phyloP scores from a whole-genome alignment of 1,140 invertebrate genomes.

The Chironomus tepperi region DNA sequence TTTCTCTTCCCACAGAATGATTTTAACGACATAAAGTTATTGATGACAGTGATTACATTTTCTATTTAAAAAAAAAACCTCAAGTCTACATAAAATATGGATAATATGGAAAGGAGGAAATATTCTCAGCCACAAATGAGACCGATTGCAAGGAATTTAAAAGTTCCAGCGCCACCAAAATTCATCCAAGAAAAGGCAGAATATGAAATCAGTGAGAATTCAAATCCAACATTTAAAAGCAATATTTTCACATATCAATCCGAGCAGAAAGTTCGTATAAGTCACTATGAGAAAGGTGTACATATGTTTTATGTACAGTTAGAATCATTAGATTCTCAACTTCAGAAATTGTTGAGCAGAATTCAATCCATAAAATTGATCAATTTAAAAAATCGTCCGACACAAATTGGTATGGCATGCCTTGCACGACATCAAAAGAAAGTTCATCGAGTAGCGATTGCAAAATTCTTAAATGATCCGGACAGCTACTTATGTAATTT shows the following conservation, averaged over 20 bases:
- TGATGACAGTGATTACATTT: too few species aligned
- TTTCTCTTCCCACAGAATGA: too few species aligned
- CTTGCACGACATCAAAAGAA: not conserved
- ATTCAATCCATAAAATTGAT: not conserved
- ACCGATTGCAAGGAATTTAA: constrained; percentile 4
- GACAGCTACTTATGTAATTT: not conserved
- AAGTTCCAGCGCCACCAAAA: not conserved
- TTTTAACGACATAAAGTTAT: too few species aligned
- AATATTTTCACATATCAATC: not conserved
- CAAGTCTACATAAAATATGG: not conserved
- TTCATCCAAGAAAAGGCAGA: not conserved
- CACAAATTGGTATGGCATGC: not conserved
- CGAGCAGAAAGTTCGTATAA: not conserved
- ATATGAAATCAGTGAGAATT: not conserved
- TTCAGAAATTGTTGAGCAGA: not conserved
- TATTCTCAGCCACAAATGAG: not conserved
- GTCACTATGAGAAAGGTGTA: not conserved
- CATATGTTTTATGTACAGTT: not conserved
- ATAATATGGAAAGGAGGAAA: not conserved
- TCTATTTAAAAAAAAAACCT: too few species aligned
- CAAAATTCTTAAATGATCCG: not conserved
- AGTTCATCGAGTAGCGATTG: not conserved
- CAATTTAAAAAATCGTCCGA: not conserved
- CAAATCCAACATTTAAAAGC: not conserved
- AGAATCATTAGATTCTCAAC: not conserved